A percentile compares a stretch with the other conserved stretches of the same genome.
These are phyloP conservation scores for Eupithecia subfuscata DNA, from an alignment of 2,888 invertebrate species.

Conservation along the genomic window DNA sequence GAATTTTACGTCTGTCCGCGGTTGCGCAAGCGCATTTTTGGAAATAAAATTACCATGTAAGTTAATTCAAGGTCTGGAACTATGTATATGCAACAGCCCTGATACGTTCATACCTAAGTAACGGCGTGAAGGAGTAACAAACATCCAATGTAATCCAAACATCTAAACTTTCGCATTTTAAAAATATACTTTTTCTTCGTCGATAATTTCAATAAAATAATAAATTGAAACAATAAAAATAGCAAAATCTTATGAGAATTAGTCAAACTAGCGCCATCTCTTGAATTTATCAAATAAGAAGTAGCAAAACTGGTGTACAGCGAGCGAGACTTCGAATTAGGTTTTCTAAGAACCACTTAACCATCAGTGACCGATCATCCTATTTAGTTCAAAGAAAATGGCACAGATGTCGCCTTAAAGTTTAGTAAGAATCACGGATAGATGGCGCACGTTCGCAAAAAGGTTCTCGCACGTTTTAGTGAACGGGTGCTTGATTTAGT, in stretches of 20 bases:
- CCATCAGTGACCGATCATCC: neutral
- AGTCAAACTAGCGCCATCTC: neutral
- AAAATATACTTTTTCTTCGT: too few relatives aligned
- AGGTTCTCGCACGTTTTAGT: neutral
- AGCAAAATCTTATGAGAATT: neutral
- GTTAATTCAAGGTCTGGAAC: too few relatives aligned
- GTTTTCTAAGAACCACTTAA: neutral
- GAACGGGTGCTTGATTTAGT: constrained; percentile 11
- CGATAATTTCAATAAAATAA: too few relatives aligned
- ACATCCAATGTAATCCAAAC: too few relatives aligned
- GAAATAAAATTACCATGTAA: too few relatives aligned
- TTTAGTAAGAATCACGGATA: neutral
- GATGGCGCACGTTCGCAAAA: constrained; percentile 15
- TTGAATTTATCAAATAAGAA: neutral
- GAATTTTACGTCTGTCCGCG: too few relatives aligned
- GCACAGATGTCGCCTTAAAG: constrained; percentile 12
- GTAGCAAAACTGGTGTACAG: neutral
- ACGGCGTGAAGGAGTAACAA: too few relatives aligned
- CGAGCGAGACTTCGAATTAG: neutral
- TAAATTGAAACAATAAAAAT: neutral
- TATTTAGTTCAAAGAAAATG: constrained; percentile 5
- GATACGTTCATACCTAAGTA: too few relatives aligned
- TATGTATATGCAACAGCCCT: too few relatives aligned
- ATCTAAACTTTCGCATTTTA: too few relatives aligned
- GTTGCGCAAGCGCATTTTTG: too few relatives aligned